Conservation (phyloP, 2,797 vertebrate species). For the Peromyscus nudipes region DNA sequence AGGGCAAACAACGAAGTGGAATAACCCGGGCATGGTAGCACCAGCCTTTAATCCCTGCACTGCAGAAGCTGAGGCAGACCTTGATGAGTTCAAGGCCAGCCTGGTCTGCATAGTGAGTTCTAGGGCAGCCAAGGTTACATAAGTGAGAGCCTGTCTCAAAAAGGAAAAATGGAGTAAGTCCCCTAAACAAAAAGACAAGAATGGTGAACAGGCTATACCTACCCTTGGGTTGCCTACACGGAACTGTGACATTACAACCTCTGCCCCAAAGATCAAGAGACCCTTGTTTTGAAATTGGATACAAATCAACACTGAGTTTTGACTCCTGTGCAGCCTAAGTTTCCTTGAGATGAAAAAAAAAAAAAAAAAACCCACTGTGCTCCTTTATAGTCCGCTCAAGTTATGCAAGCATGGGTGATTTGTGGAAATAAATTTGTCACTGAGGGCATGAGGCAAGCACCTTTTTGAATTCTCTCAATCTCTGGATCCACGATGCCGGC, state of each 20-base stretch:
- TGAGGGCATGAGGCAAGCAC: slow-evolving; percentile 53
- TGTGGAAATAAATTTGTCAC: slow-evolving; percentile 66
- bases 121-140: neutral
- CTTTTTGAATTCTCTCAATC: slow-evolving; percentile 53
- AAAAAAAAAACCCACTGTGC: neutral
- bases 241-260: neutral
- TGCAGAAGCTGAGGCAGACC: neutral
- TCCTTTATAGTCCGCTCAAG: slow-evolving; percentile 48
- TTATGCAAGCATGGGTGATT: slow-evolving; percentile 49
- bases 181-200: neutral
- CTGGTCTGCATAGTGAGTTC: neutral
- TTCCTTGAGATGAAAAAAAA: neutral
- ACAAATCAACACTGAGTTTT: neutral
- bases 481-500: slow-evolving; percentile 30
- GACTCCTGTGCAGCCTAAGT: neutral
- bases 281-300: slow-evolving; percentile 15
- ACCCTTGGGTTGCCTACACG: neutral
- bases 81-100: neutral
- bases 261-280: slow-evolving; percentile 32
- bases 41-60: neutral
- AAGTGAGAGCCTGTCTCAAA: neutral
- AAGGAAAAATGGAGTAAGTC: neutral
- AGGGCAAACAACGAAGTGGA: neutral
- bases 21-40: neutral
- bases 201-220: neutral